Evolutionary conservation across 2,888 invertebrate genomes (phyloP).

Genomic region (Ypsolopha scabrella): DNA sequence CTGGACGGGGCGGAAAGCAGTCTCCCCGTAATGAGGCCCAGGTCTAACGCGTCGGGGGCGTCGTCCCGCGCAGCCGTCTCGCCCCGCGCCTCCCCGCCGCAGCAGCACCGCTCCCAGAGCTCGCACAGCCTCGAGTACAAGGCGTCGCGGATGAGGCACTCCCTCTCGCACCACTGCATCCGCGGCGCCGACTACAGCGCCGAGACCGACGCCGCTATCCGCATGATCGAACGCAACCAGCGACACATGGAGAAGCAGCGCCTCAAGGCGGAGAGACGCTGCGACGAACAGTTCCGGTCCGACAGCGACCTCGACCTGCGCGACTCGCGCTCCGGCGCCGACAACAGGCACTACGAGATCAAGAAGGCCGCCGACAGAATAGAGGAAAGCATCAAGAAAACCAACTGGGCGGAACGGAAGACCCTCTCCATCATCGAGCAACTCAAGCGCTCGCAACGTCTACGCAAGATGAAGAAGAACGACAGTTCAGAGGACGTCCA

Average conservation of each 20-base stretch:
- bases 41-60: conserved; percentile 67
- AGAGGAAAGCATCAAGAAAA: conserved; percentile 61
- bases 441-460: conserved; percentile 52
- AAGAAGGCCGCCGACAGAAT: conserved; percentile 52
- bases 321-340: conserved; percentile 27
- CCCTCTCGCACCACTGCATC: conserved; percentile 59
- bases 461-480: conserved; percentile 50
- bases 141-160: conserved; percentile 49
- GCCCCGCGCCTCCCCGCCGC: conserved; percentile 36
- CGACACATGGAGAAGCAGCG: conserved; percentile 70
- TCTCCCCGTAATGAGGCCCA: conserved; percentile 62
- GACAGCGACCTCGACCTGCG: conserved; percentile 48
- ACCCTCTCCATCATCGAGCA: conserved; percentile 61
- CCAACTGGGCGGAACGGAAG: conserved; percentile 62
- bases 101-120: conserved; percentile 48
- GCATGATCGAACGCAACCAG: conserved; percentile 72
- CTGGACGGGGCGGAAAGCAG: conserved; percentile 55
- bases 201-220: conserved; percentile 69
- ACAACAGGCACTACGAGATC: conserved; percentile 40
- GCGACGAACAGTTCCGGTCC: conserved; percentile 48
- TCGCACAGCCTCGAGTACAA: conserved; percentile 60
- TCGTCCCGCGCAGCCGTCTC: conserved; percentile 61
- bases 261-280: conserved; percentile 46
- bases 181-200: conserved; percentile 66
- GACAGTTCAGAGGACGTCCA: conserved; percentile 60